Evolutionary conservation across 2,797 vertebrate genomes (phyloP).

Genomic region (Hoplostethus mediterraneus): DNA sequence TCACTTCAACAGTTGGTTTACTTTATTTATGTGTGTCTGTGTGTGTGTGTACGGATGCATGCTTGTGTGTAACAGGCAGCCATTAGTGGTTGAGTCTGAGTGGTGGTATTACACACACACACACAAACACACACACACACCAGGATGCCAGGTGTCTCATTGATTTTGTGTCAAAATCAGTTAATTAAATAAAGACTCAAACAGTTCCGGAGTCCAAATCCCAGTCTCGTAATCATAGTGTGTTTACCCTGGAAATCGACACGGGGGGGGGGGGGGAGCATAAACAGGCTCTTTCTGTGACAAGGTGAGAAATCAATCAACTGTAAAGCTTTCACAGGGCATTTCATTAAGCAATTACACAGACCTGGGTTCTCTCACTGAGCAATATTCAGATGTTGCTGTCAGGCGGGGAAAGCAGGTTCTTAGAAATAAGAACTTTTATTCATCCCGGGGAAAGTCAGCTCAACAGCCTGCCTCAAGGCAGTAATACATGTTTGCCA

Average conservation of each 20-base stretch:
- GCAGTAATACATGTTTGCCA: no score
- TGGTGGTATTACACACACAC: constrained; percentile 36
- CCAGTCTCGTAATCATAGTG: constrained; percentile 26
- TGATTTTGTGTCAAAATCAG: constrained; percentile 62
- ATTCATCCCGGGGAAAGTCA: no score
- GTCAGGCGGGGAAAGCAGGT: no score
- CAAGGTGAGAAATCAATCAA: constrained; percentile 12
- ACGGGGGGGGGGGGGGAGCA: no score
- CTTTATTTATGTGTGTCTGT: constrained; percentile 9
- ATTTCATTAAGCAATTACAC: background rate
- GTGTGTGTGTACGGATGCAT: background rate
- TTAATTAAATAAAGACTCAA: constrained; percentile 62
- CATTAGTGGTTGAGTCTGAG: constrained; percentile 55
- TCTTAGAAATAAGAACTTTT: no score
- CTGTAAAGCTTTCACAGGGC: background rate
- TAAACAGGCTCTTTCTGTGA: constrained; percentile 26
- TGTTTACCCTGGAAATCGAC: constrained; percentile 29
- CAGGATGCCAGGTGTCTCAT: constrained; percentile 49
- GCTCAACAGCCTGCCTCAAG: no score
- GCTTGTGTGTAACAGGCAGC: constrained; percentile 41
- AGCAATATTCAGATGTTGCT: background rate
- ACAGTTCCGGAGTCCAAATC: constrained; percentile 29
- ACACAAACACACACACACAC: constrained; percentile 47
- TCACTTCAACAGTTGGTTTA: constrained; percentile 57
- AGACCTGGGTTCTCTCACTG: background rate